Conservation (phyloP, 2,888 invertebrate genomes). For the Conomelus anceps region DNA sequence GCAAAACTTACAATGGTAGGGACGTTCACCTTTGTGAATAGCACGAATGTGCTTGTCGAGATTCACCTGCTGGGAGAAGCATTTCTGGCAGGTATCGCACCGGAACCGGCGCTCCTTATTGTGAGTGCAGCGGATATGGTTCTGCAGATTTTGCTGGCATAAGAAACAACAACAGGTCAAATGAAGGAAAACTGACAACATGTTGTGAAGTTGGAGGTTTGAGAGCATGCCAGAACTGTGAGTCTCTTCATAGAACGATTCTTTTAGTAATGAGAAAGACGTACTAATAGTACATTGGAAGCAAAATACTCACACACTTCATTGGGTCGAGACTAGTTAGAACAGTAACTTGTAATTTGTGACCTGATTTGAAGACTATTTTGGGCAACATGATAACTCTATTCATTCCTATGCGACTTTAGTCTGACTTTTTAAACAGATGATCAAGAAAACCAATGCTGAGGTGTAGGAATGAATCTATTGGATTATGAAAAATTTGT, state of each 20-base stretch:
- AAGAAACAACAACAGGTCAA: not conserved
- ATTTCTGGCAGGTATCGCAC: constrained; percentile 38
- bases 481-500: too few species aligned
- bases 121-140: not conserved
- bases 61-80: constrained; percentile 39
- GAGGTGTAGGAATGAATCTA: too few species aligned
- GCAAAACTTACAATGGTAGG: constrained; percentile 32
- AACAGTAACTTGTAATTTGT: not conserved
- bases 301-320: not conserved
- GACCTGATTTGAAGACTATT: not conserved
- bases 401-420: not conserved
- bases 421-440: too few species aligned
- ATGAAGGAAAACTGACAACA: too few species aligned
- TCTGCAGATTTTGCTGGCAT: not conserved
- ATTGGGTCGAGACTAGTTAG: not conserved
- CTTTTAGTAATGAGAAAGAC: too few species aligned
- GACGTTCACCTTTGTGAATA: constrained; percentile 39
- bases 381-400: not conserved
- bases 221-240: too few species aligned
- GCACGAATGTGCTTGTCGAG: constrained; percentile 38
- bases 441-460: too few species aligned
- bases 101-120: constrained; percentile 36
- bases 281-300: not conserved
- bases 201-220: too few species aligned
- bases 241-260: too few species aligned